Base-by-base conservation (phyloP, 2,888 invertebrate genomes). In the Rhaphigaster nebulosa region DNA sequence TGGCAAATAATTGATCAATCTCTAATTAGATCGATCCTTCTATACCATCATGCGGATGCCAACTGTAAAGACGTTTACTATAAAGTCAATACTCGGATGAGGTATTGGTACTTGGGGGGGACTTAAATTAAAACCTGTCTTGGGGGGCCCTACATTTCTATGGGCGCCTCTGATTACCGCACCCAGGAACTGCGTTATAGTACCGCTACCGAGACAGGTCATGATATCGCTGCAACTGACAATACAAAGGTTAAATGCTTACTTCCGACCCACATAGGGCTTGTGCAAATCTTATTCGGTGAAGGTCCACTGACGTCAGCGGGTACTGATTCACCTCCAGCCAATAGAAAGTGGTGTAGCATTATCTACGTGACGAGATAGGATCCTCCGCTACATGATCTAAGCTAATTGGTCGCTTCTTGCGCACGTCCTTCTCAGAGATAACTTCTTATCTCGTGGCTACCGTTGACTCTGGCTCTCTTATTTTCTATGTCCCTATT, bases 181-280 rank as follows among this genome's bases (percentile, higher is more conserved):
- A 23, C 29, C n/a, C 29, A 29, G 10, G n/a, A 56, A n/a, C 13
- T n/a, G n/a, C n/a, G n/a, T n/a, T n/a, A n/a, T n/a, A n/a, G 13
- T 65, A n/a, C 15, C 34, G 20, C 38, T 38, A 38, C 70, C 29
- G 18, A 76, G 38, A 15, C 29, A 34, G 18, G 34, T 8, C 34
- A 38, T 38, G 20, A 34, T 76, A 76, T 38, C 70, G 23, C 70
- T 38, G 84, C 84, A 26, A 80, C 80, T 45, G 84, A 45, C 84
- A 84, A 26, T 8, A 12, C 45, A 84, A 84, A 84, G 84, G 84
- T 50, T 84, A 84, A 84, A 15, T 26, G 84, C 84, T 15, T 20
- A 84, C 84, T 84, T 84, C 84, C 84, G 84, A 84, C 84, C 84
- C 45, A 84, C 38, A 84, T 84, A 45, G 45, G 84, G 84, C 84